Evolutionary conservation across 2,797 vertebrate genomes (phyloP), one percentile per base, ranked within the genome.

Genomic region (Chelon labrosus): DNA sequence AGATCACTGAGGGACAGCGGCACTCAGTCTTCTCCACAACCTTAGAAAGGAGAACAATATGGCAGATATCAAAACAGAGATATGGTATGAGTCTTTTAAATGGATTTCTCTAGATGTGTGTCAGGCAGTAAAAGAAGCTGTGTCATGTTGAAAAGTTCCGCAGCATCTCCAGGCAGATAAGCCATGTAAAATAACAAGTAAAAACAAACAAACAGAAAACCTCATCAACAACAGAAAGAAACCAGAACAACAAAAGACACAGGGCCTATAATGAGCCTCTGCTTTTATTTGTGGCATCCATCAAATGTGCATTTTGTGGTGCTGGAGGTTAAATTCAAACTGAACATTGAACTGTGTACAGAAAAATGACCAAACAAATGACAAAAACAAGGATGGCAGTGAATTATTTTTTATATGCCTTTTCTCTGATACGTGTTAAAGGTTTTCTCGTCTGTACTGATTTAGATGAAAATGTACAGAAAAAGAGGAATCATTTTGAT

Each of bases 291-390:
- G 63, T 77, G 72, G 51, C 78, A 38, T 86, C 57, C 84, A 49
- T 82, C 54, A 75, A 80, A 70, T 85, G 55, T 88, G 70, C 81
- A 75, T 84, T 84, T 71, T 81, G 77, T 81, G 88, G 86, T 87
- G 88, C 86, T 75, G 49, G 66, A 82, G 77, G 67, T 64, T 66
- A 65, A 83, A 83, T 46, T 63, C 38, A 83, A 88, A 65, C 61
- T 78, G 76, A 70, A 87, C 54, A 73, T 70, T 82, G 83, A 88
- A 80, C 72, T 75, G 60, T 41, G 51, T 39, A 73, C 50, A 79
- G 65, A 74, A 19, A 54, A 65, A 58, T 50, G 65, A 75, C 37
- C 41, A 85, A 82, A 79, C 62, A 77, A 66, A 51, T 51, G 20
- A 64, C 9, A 59, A 38, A 66, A 54, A 68, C 79, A 22, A 71